These are phyloP conservation scores for Tylochromis polylepis DNA, from an alignment of 2,113 vertebrate species.

Conservation along the genomic window DNA sequence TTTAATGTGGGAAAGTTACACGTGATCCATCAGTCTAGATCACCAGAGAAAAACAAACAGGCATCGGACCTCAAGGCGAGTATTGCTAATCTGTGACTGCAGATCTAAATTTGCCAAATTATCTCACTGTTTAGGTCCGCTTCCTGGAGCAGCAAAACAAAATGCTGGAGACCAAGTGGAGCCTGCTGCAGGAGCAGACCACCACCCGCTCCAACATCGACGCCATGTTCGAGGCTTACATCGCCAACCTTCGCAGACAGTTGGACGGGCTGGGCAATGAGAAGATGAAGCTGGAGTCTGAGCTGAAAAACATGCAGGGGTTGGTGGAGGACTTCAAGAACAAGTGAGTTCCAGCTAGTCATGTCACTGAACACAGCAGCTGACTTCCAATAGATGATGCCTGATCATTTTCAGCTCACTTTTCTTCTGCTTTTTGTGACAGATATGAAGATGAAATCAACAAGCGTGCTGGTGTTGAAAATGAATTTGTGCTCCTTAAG, in stretches of 20 bases:
- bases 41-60: neutral
- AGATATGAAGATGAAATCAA: conserved; percentile 97
- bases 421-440: neutral
- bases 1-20: conserved; percentile 19
- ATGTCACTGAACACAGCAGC: neutral
- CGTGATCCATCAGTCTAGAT: neutral
- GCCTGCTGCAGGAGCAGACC: conserved; percentile 86
- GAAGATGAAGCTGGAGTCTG: conserved; percentile 82
- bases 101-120: neutral
- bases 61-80: neutral
- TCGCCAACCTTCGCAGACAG: conserved; percentile 82
- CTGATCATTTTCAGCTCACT: neutral
- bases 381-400: neutral
- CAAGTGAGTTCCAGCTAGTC: conserved; percentile 74
- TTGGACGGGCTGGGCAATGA: conserved; percentile 80
- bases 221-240: conserved; percentile 81
- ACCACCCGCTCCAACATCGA: conserved; percentile 77
- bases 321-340: conserved; percentile 91
- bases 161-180: conserved; percentile 95
- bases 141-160: conserved; percentile 97
- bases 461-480: conserved; percentile 84
- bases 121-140: conserved; percentile 75
- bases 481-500: conserved; percentile 92
- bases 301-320: conserved; percentile 84
- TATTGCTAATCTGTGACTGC: neutral